Conservation (phyloP, 2,888 invertebrate species). For the Pseudoips prasinana region DNA sequence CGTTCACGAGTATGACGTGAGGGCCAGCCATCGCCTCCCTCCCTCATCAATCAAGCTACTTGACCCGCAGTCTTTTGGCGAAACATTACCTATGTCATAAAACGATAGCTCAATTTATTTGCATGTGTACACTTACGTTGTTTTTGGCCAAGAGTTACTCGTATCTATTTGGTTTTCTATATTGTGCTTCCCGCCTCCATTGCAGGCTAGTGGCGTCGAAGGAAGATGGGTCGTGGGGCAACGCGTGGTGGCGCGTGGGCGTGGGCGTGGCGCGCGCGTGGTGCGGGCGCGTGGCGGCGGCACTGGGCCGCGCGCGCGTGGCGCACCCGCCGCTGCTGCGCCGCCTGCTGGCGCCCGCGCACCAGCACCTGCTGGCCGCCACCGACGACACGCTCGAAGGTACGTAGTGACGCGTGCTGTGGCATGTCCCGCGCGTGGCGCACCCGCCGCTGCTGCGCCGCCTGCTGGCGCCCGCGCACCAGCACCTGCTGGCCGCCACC, state of each 20-base stretch:
- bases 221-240: constrained; percentile 12
- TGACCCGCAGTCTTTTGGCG: too few relatives aligned
- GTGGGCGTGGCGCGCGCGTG: constrained; percentile 49
- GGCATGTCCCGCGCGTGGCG: constrained; percentile 31
- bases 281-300: constrained; percentile 53
- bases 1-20: too few relatives aligned
- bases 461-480: constrained; percentile 42
- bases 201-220: constrained; percentile 32
- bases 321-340: constrained; percentile 45
- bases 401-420: constrained; percentile 43
- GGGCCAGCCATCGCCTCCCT: too few relatives aligned
- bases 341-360: constrained; percentile 43
- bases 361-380: constrained; percentile 27
- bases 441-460: constrained; percentile 47
- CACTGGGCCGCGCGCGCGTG: constrained; percentile 35
- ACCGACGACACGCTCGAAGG: constrained; percentile 27
- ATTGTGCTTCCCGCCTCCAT: too few relatives aligned
- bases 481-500: constrained; percentile 23
- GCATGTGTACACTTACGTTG: too few relatives aligned
- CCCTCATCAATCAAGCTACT: too few relatives aligned
- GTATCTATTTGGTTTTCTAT: too few relatives aligned
- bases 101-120: too few relatives aligned
- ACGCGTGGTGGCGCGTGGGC: constrained; percentile 17
- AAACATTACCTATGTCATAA: too few relatives aligned
- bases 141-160: too few relatives aligned